Evolutionary conservation across 1,140 invertebrate genomes (phyloP).

Genomic region (Halictus rubicundus): DNA sequence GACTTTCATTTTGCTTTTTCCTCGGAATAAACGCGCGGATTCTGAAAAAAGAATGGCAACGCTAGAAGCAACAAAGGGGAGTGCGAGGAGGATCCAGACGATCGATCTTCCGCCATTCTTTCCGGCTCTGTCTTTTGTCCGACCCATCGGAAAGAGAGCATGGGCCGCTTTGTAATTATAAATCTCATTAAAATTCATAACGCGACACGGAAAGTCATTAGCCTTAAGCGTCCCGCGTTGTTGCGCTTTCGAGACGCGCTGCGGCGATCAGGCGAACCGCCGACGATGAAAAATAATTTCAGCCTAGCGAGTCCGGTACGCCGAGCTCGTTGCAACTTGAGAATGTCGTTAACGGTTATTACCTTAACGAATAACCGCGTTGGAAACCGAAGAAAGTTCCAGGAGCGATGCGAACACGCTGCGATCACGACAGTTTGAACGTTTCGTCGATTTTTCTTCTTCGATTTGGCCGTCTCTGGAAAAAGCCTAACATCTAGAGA

Average conservation of each 20-base stretch:
- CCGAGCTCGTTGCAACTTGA: not conserved
- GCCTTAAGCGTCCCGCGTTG: slow-evolving; percentile 44
- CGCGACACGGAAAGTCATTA: slow-evolving; percentile 71
- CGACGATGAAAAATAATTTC: slow-evolving; percentile 31
- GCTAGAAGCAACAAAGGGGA: not conserved
- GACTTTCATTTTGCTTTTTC: not conserved
- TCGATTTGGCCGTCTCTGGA: too few species aligned
- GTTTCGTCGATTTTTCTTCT: too few species aligned
- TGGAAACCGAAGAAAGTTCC: too few species aligned
- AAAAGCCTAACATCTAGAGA: too few species aligned
- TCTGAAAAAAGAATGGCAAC: not conserved
- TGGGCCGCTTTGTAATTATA: slow-evolving; percentile 71
- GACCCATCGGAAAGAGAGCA: not conserved
- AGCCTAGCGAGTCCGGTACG: not conserved
- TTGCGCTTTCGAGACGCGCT: slow-evolving; percentile 14
- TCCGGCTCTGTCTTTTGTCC: not conserved
- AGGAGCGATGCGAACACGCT: too few species aligned
- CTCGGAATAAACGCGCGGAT: not conserved
- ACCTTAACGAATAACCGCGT: too few species aligned
- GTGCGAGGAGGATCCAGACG: not conserved
- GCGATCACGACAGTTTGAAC: too few species aligned
- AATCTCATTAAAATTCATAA: slow-evolving; percentile 77
- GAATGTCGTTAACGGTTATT: not conserved
- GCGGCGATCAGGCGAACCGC: not conserved
- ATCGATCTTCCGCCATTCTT: slow-evolving; percentile 29